Evolutionary conservation across 2,888 invertebrate genomes (phyloP).

Genomic region (Fabriciana adippe): DNA sequence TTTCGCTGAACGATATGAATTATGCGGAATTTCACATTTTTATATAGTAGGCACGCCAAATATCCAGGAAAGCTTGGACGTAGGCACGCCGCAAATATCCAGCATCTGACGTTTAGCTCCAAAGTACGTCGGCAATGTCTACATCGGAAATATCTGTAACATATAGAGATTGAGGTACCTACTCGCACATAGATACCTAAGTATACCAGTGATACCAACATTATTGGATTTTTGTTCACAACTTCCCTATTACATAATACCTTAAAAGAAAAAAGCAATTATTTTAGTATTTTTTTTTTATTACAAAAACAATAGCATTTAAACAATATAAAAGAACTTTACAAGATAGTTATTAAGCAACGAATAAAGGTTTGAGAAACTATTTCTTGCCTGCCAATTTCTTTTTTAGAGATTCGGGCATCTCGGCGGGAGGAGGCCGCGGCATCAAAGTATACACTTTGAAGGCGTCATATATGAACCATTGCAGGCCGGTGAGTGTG

Average conservation of each 20-base stretch:
- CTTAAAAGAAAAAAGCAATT: neutral
- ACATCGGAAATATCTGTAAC: conserved; percentile 21
- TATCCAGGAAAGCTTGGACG: conserved; percentile 24
- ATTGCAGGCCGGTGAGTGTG: conserved; percentile 94
- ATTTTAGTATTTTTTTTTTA: neutral
- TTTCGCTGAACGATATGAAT: neutral
- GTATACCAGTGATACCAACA: too few relatives aligned
- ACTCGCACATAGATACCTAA: too few relatives aligned
- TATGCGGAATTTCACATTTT: conserved; percentile 10
- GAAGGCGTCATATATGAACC: conserved; percentile 96
- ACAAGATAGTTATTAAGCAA: neutral
- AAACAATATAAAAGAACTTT: conserved; percentile 12
- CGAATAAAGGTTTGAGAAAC: neutral
- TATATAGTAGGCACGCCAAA: conserved; percentile 20
- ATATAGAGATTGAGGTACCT: neutral
- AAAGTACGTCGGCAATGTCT: conserved; percentile 29
- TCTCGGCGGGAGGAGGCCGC: conserved; percentile 90
- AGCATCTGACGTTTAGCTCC: conserved; percentile 24
- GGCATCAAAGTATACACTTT: conserved; percentile 91
- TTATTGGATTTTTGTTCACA: too few relatives aligned
- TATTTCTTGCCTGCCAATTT: conserved; percentile 51
- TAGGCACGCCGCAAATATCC: conserved; percentile 29
- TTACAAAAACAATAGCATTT: conserved; percentile 7
- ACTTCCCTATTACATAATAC: too few relatives aligned
- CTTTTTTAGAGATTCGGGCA: conserved; percentile 83